Base-by-base conservation (phyloP, 2,888 invertebrate genomes). In the Galerucella pusilla region DNA sequence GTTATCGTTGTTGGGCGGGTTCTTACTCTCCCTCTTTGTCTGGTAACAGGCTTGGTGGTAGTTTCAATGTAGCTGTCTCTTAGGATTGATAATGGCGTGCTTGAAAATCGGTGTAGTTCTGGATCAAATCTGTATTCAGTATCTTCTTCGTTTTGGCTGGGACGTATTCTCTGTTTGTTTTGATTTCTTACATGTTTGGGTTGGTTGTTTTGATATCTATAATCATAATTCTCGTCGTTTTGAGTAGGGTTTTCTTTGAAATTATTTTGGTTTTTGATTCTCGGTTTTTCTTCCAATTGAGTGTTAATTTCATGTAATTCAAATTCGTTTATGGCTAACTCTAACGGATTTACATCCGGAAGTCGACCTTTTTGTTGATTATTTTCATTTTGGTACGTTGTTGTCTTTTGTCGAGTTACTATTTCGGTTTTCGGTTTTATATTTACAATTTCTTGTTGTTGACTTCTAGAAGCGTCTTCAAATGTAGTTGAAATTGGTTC, bases 291-390 rank as follows among this genome's bases (percentile, higher is more conserved):
- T n/a, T 79, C 74, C 65, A 80, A 69, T 20, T 83, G 73, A 61
- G 77, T 69, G 79, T 85, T 79, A 77, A 84, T 81, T 81, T 85
- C 81, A 77, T 85, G 81, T 25, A 85, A 66, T 63, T 85, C 85
- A 66, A 80, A 85, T n/a, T 82, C 81, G 68, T 83, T 82, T 57
- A 84, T 83, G 0, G 81, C 80, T 28, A 83, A 61, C 49, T 83
- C 82, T 5, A 83, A 61, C 6, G 83, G 82, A 74, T 78, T 81
- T 1, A 81, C 61, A 57, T 82, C 73, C 12, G 80, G 78, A 7
- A 52, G 12, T 45, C 64, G 46, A 12, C 57, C 45, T 63, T 68
- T 61, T 45, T 68, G 63, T 60, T 67, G 52, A 59, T 65, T 28
- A 28, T 28, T 69, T 28, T 60, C 46, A 35, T 16, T 11, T 14